Base-by-base conservation (phyloP, 2,888 invertebrate genomes). In the Hydraecia micacea region DNA sequence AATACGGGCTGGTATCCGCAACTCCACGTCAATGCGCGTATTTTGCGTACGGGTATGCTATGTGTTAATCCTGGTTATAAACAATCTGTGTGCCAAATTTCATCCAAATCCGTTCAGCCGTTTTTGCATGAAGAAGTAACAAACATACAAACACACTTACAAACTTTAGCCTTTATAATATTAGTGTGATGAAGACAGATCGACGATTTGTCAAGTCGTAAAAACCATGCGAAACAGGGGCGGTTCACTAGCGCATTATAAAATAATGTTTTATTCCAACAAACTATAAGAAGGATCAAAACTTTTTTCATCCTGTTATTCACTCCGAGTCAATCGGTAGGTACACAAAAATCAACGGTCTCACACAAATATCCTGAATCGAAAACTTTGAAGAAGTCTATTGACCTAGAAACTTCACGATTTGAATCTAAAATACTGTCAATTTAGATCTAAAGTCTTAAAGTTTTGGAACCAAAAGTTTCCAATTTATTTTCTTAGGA, bases 381-480 rank as follows among this genome's bases (percentile, higher is more conserved):
- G 7, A 58, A 73, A 69, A 67, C 70, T 73, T 71, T 21, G 28
- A 68, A 55, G 55, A 72, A 77, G 71, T 85, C 83, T 74, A 58
- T 84, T 74, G 71, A 85, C 75, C 85, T 68, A 81, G 25, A 81
- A 84, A 74, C 60, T 77, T 66, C 18, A 36, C 36, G n/a, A 65
- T 76, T 85, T 67, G 25, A 74, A 74, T 73, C 60, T 85, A 68
- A 83, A 83, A 80, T 74, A 85, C 67, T 65, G 71, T 32, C 73
- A 73, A 68, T 80, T 80, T 71, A 52, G 71, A 73, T 76, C 36
- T 71, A 32, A 75, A 73, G 42, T 67, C 65, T 55, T 49, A 8
- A 68, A 80, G 39, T 71, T 81, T 74, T 13, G 7, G 25, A 1
- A 39, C 11, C 39, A 46, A 69, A 77, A 74, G 70, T 76, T 83